phyloP scores from a whole-genome alignment of 2,113 vertebrate genomes.

The Microcebus griseorufus region DNA sequence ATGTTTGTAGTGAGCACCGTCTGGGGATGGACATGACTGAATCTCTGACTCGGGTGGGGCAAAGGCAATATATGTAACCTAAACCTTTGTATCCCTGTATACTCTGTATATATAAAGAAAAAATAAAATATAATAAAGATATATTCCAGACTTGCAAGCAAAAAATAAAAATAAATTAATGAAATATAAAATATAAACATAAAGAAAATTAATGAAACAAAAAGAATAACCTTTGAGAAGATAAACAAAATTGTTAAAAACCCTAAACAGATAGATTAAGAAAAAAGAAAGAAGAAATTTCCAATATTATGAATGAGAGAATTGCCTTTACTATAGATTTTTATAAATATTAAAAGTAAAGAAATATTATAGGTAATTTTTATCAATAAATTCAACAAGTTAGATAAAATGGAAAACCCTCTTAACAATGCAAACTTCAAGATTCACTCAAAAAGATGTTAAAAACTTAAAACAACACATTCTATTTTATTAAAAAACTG shows the following conservation, averaged over 20 bases:
- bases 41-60: no score
- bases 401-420: not conserved
- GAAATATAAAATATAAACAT: not conserved
- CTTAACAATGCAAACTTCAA: not conserved
- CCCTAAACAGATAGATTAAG: not conserved
- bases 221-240: not conserved
- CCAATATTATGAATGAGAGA: not conserved
- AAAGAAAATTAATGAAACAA: not conserved
- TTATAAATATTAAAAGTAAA: no score
- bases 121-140: no score
- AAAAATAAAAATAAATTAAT: not conserved
- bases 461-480: not conserved
- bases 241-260: not conserved
- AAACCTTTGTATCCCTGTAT: no score
- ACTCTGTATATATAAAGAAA: no score
- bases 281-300: not conserved
- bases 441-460: not conserved
- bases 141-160: no score
- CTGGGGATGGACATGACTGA: no score
- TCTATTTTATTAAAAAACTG: not conserved
- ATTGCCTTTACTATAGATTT: not conserved
- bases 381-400: not conserved
- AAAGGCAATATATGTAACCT: no score
- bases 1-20: no score
- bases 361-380: not conserved